phyloP scores from a whole-genome alignment of 2,888 invertebrate species.

The Leucania comma region DNA sequence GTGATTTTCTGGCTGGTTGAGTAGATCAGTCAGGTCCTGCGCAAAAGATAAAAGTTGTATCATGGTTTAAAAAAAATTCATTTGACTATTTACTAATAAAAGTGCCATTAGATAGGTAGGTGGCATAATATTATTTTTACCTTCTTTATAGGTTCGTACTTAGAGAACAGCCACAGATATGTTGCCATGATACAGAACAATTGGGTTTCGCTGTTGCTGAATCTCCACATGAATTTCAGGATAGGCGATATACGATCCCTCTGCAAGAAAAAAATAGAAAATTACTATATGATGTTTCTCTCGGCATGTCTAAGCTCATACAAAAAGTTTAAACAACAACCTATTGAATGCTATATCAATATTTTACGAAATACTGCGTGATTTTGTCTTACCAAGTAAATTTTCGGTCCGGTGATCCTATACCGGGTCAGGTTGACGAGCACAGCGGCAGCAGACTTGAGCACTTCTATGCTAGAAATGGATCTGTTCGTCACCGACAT shows the following conservation, averaged over 20 bases:
- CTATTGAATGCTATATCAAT: not conserved
- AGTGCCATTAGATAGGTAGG: not conserved
- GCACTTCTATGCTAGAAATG: conserved; percentile 90
- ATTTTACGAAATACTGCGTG: not conserved
- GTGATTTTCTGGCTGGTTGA: conserved; percentile 81
- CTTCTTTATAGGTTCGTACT: conserved; percentile 85
- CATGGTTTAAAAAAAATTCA: not conserved
- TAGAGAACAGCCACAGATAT: conserved; percentile 92
- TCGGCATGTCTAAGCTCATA: not conserved
- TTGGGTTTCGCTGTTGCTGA: conserved; percentile 92
- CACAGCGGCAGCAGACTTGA: conserved; percentile 89
- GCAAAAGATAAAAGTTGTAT: conserved; percentile 26
- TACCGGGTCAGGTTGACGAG: conserved; percentile 93
- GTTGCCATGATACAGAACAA: conserved; percentile 92
- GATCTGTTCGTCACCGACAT: conserved; percentile 90
- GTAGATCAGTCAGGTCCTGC: conserved; percentile 82
- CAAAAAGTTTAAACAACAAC: not conserved
- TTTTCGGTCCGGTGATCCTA: conserved; percentile 90
- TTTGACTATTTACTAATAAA: not conserved
- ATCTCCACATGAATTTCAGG: conserved; percentile 92
- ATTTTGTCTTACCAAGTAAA: conserved; percentile 90
- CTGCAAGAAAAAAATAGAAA: conserved; percentile 73
- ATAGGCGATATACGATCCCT: conserved; percentile 91
- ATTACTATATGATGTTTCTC: too few species aligned
- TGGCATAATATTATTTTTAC: conserved; percentile 67